Evolutionary conservation across 2,113 vertebrate genomes (phyloP).

Genomic region (Salvator merianae): DNA sequence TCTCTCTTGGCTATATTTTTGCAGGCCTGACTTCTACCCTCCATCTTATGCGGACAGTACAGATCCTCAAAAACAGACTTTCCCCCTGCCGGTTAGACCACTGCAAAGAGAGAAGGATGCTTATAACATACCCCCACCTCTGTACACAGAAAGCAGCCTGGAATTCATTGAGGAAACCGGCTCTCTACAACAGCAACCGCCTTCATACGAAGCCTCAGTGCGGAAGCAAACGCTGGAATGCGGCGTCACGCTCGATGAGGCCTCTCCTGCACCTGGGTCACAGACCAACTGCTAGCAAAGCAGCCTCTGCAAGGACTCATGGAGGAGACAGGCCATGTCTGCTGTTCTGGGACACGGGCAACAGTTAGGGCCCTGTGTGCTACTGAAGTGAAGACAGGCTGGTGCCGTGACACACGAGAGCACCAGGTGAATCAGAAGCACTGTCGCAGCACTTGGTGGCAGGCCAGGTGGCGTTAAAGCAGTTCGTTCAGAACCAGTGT

Average conservation of each 20-base stretch:
- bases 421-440: background rate
- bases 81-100: background rate
- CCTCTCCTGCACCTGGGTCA: background rate
- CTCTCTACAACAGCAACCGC: constrained; percentile 75
- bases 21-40: constrained; percentile 80
- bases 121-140: constrained; percentile 70
- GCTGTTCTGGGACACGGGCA: background rate
- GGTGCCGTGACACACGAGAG: background rate
- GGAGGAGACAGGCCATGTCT: background rate
- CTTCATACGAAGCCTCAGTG: constrained; percentile 68
- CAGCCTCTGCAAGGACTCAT: background rate
- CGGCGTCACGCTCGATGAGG: background rate
- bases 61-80: constrained; percentile 43
- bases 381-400: rapidly evolving
- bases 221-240: background rate
- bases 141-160: constrained; percentile 67
- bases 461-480: background rate
- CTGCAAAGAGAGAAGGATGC: constrained; percentile 17
- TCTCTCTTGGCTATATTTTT: constrained; percentile 37
- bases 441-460: background rate
- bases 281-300: constrained; percentile 25
- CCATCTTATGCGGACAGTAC: constrained; percentile 82
- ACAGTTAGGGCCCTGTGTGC: background rate
- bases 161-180: constrained; percentile 61
- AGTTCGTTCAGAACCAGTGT: background rate